A percentile compares a stretch with the other conserved stretches of the same genome.
Evolutionary conservation across 2,888 invertebrate species (phyloP).

Genomic region (Automeris io): DNA sequence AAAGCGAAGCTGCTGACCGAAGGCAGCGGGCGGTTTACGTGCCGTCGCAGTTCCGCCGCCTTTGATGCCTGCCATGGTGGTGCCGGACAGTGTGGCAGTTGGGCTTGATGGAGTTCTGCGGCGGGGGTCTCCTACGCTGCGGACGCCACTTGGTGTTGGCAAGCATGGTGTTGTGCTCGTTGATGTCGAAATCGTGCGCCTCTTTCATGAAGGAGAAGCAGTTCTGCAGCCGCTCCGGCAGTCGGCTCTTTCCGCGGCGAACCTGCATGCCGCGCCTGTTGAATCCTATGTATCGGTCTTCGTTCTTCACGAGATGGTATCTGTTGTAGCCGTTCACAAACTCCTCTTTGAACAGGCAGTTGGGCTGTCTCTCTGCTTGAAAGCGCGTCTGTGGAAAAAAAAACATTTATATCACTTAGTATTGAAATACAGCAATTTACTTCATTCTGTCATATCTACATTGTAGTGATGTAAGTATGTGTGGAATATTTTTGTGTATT

Average conservation of each 20-base stretch:
- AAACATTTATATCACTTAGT: too few species aligned
- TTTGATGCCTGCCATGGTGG: slow-evolving; percentile 61
- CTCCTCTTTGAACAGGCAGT: slow-evolving; percentile 81
- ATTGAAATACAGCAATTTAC: too few species aligned
- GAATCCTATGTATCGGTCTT: slow-evolving; percentile 80
- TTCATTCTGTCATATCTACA: too few species aligned
- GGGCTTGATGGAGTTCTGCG: slow-evolving; percentile 57
- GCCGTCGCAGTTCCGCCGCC: slow-evolving; percentile 69
- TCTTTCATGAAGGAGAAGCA: slow-evolving; percentile 81
- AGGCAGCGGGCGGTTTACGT: slow-evolving; percentile 47
- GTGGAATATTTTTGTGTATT: too few species aligned
- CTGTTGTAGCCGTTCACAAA: slow-evolving; percentile 79
- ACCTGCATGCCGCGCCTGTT: slow-evolving; percentile 78
- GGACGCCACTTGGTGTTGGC: slow-evolving; percentile 50
- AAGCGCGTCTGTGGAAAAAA: slow-evolving; percentile 59
- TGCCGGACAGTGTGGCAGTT: slow-evolving; percentile 64
- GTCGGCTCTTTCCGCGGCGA: slow-evolving; percentile 57
- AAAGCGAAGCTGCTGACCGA: slow-evolving; percentile 65
- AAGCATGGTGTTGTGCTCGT: slow-evolving; percentile 76
- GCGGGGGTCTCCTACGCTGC: slow-evolving; percentile 61
- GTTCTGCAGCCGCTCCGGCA: slow-evolving; percentile 63
- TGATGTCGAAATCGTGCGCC: slow-evolving; percentile 78
- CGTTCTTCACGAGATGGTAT: slow-evolving; percentile 78
- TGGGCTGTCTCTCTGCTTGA: slow-evolving; percentile 77
- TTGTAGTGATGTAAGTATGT: too few species aligned